Percentiles rank a stretch among this genome's conserved stretches.
Evolutionary conservation across 2,113 vertebrate genomes (phyloP).

Genomic region (Calidris pygmaea): DNA sequence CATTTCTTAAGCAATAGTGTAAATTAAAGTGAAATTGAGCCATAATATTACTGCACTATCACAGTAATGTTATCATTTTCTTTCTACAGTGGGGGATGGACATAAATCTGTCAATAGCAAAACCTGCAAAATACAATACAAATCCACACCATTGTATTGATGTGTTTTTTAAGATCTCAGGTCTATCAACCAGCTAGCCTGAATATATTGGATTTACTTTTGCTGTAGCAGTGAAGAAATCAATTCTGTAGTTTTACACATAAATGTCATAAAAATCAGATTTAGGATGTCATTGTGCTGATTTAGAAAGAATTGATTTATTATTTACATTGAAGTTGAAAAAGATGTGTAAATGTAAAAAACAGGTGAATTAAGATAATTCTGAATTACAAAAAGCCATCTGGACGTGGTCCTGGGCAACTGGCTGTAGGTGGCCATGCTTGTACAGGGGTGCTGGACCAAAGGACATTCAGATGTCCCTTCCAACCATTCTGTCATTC

Average conservation of each 20-base stretch:
- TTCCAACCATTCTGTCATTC: not conserved
- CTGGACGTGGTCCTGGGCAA: not conserved
- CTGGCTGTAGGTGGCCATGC: not conserved
- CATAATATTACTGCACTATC: not conserved
- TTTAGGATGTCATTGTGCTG: slow-evolving; percentile 11
- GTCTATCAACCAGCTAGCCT: not conserved
- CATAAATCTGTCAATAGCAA: slow-evolving; percentile 20
- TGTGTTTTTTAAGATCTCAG: slow-evolving; percentile 45
- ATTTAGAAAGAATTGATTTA: slow-evolving; percentile 34
- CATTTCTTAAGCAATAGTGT: slow-evolving; percentile 40
- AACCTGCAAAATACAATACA: not conserved
- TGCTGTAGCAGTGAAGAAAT: not conserved
- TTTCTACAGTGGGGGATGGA: not conserved
- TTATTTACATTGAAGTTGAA: not conserved
- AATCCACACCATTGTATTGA: not conserved
- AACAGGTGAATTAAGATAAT: not conserved
- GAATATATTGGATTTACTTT: slow-evolving; percentile 38
- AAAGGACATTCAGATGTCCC: not conserved
- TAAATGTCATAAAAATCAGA: slow-evolving; percentile 27
- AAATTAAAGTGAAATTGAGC: slow-evolving; percentile 48
- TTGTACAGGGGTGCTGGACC: not conserved
- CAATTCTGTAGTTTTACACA: not conserved
- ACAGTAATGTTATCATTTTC: slow-evolving; percentile 12
- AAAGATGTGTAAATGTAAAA: not conserved
- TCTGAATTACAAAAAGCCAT: not conserved